These are phyloP conservation scores for Laspeyria flexula DNA, from an alignment of 2,888 invertebrate genomes.

Conservation along the genomic window DNA sequence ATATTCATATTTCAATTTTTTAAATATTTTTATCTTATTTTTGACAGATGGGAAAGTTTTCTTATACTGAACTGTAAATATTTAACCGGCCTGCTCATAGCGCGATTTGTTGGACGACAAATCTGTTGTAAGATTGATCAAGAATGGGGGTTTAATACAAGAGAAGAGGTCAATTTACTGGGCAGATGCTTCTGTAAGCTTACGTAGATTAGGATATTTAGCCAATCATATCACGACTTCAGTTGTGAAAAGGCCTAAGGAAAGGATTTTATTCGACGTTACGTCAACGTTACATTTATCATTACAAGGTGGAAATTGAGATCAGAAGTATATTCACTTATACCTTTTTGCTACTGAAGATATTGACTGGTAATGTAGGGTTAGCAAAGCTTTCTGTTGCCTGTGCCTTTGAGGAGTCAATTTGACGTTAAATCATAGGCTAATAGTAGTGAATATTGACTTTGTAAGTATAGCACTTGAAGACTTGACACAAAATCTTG, in stretches of 20 bases:
- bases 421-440: constrained; percentile 44
- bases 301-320: no score
- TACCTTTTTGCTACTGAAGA: not conserved
- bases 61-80: no score
- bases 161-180: not conserved
- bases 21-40: no score
- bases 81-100: not conserved
- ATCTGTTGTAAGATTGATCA: not conserved
- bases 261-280: no score
- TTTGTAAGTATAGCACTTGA: not conserved
- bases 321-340: no score
- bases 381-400: constrained; percentile 41
- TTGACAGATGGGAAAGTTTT: no score
- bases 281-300: no score
- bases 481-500: no score
- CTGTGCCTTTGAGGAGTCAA: constrained; percentile 54
- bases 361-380: constrained; percentile 15
- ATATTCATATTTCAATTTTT: no score
- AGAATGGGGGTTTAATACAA: not conserved
- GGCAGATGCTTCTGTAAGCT: not conserved
- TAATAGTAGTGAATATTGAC: constrained; percentile 16
- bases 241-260: no score
- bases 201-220: not conserved
- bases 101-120: not conserved
- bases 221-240: not conserved